These are phyloP conservation scores for Neogale vison DNA, from an alignment of 2,113 vertebrate genomes.

Conservation along the genomic window DNA sequence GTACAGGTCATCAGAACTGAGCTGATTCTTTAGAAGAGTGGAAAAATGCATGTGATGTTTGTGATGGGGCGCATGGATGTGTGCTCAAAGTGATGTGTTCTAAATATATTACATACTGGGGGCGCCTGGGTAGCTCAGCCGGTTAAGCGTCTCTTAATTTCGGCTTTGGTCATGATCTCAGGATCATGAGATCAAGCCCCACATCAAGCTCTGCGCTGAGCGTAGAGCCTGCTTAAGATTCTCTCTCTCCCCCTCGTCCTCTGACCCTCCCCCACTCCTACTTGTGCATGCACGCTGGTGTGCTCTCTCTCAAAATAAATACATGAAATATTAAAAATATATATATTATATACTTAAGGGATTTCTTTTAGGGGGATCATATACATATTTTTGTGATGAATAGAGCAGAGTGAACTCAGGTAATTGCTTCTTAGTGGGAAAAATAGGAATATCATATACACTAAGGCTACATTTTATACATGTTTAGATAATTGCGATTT, in stretches of 20 bases:
- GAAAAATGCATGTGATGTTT: neutral
- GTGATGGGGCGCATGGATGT: neutral
- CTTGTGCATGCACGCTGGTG: neutral
- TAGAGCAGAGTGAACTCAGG: neutral
- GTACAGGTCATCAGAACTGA: conserved; percentile 36
- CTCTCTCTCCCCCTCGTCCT: neutral
- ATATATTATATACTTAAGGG: neutral
- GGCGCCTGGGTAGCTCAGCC: neutral
- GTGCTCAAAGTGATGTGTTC: neutral
- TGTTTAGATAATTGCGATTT: neutral
- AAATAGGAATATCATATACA: neutral
- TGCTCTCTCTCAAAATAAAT: neutral
- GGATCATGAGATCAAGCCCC: neutral
- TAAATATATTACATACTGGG: neutral
- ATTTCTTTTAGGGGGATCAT: neutral
- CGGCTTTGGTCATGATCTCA: neutral
- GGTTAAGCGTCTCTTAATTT: neutral
- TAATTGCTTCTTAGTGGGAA: conserved; percentile 19
- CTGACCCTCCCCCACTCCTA: neutral
- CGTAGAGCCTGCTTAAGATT: neutral
- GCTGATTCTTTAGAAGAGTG: neutral
- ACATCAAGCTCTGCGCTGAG: neutral
- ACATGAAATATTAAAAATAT: neutral
- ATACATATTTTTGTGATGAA: neutral
- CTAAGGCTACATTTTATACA: neutral